phyloP scores from a whole-genome alignment of 2,113 vertebrate genomes.

The Garra rufa region DNA sequence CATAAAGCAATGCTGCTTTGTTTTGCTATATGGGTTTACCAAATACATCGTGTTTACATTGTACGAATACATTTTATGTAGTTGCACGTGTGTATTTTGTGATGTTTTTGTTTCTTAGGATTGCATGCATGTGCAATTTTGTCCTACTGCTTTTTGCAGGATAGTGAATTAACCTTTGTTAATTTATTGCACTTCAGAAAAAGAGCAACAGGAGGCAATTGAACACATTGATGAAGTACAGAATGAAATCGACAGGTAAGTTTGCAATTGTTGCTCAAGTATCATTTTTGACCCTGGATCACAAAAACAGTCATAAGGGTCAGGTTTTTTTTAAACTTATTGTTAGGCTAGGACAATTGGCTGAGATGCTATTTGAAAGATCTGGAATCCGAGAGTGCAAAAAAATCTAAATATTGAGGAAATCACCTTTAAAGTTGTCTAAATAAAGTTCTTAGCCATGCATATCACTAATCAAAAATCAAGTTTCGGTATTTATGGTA shows the following conservation, averaged over 20 bases:
- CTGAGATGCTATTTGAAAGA: too few relatives aligned
- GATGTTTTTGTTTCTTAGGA: too few relatives aligned
- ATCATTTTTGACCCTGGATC: background rate
- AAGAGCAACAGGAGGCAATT: slow-evolving; percentile 95
- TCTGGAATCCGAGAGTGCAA: too few relatives aligned
- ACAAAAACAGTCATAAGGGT: too few relatives aligned
- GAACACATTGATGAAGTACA: slow-evolving; percentile 97
- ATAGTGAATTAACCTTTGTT: background rate
- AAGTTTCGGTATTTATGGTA: too few relatives aligned
- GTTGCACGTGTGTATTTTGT: background rate
- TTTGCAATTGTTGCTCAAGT: background rate
- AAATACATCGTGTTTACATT: slow-evolving; percentile 20
- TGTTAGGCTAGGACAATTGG: too few relatives aligned
- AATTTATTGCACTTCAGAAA: slow-evolving; percentile 76
- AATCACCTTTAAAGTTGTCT: too few relatives aligned
- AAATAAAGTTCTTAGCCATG: too few relatives aligned
- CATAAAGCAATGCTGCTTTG: background rate
- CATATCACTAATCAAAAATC: too few relatives aligned
- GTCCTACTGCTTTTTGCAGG: background rate
- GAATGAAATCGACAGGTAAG: slow-evolving; percentile 94
- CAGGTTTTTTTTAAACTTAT: too few relatives aligned
- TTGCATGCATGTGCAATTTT: background rate
- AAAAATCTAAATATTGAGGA: too few relatives aligned
- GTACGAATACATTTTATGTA: background rate
- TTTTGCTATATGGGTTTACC: background rate